Percentiles rank a stretch among this genome's conserved stretches.
These are phyloP conservation scores for Spodoptera littoralis DNA, from an alignment of 2,888 invertebrate species.

Conservation along the genomic window DNA sequence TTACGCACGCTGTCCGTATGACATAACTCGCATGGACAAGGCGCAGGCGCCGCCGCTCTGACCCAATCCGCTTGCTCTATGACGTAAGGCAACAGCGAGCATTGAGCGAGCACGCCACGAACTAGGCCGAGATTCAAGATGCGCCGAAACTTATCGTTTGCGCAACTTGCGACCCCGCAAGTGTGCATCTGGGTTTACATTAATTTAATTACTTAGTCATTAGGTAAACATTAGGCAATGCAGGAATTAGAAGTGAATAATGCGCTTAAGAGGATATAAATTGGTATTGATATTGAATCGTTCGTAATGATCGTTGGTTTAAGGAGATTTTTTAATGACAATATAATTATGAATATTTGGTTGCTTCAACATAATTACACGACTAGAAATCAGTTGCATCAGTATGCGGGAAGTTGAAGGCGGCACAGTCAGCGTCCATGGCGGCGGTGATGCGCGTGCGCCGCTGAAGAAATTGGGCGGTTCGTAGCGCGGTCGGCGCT, in stretches of 20 bases:
- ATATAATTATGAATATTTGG: slow-evolving; percentile 22
- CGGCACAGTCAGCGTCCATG: slow-evolving; percentile 46
- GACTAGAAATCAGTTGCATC: slow-evolving; percentile 60
- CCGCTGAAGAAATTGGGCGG: slow-evolving; percentile 75
- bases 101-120: slow-evolving; percentile 63
- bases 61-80: slow-evolving; percentile 78
- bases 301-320: too few species aligned
- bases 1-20: slow-evolving; percentile 70
- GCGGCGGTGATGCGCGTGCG: slow-evolving; percentile 56
- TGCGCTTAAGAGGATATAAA: not conserved
- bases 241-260: not conserved
- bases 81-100: slow-evolving; percentile 71
- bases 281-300: slow-evolving; percentile 1
- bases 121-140: slow-evolving; percentile 82
- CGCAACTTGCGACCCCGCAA: slow-evolving; percentile 59
- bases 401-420: slow-evolving; percentile 64
- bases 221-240: slow-evolving; percentile 24
- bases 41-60: slow-evolving; percentile 70
- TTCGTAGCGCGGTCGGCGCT: slow-evolving; percentile 47
- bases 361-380: slow-evolving; percentile 51
- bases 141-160: slow-evolving; percentile 79
- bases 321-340: too few species aligned
- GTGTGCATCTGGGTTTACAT: slow-evolving; percentile 25
- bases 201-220: slow-evolving; percentile 30
- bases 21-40: slow-evolving; percentile 80